These are phyloP conservation scores for Miichthys miiuy DNA, from an alignment of 2,797 vertebrate genomes.

Conservation along the genomic window DNA sequence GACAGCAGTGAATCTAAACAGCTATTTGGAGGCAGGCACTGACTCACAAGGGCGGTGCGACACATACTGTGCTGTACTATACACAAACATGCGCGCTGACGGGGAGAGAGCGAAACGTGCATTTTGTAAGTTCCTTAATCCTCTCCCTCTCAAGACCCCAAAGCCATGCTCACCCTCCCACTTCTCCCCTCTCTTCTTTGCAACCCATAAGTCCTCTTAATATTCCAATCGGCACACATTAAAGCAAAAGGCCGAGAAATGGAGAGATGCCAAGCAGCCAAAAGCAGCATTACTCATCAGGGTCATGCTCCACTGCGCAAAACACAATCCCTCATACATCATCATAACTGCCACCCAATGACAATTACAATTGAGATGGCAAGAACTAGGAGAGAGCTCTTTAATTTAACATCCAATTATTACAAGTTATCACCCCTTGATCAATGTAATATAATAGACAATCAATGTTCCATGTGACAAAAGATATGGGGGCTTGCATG, in stretches of 20 bases:
- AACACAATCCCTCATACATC: constrained; percentile 99
- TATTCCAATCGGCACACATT: constrained; percentile 91
- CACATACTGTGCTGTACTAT: constrained; percentile 14
- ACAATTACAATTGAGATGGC: constrained; percentile 99
- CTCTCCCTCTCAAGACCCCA: constrained; percentile 51
- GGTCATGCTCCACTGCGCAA: constrained; percentile 96
- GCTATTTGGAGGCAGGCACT: constrained; percentile 37
- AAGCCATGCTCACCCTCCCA: constrained; percentile 50
- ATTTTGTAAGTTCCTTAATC: constrained; percentile 62
- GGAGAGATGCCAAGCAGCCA: constrained; percentile 89
- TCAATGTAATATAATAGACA: constrained; percentile 99
- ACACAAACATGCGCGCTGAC: constrained; percentile 42
- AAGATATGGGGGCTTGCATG: constrained; percentile 77
- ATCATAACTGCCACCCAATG: constrained; percentile 98
- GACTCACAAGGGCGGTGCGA: constrained; percentile 27
- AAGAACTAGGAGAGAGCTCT: constrained; percentile 97
- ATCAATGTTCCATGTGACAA: constrained; percentile 98
- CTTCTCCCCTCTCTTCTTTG: constrained; percentile 27
- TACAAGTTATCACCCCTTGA: constrained; percentile 99
- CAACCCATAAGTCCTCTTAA: constrained; percentile 84
- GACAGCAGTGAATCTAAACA: constrained; percentile 59
- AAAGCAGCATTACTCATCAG: constrained; percentile 95
- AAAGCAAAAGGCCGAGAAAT: constrained; percentile 88
- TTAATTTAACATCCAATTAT: constrained; percentile 99
- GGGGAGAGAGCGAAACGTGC: constrained; percentile 47